Conservation (phyloP, 2,888 invertebrate genomes). For the Heteromurus nitidus region DNA sequence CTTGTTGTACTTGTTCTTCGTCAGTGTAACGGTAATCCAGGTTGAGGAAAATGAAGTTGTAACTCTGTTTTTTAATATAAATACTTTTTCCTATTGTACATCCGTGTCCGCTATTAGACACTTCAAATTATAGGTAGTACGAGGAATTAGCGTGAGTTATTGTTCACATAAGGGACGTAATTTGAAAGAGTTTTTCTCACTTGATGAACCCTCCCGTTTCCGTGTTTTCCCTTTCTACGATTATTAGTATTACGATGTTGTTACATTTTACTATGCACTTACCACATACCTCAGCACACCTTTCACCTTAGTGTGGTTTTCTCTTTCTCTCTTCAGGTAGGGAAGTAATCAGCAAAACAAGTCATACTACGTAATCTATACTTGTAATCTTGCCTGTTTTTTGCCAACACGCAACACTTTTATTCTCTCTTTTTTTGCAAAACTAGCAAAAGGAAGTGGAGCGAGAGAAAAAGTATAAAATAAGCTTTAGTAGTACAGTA, state of each 20-base stretch:
- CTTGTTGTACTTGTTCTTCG: no score
- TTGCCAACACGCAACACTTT: constrained; percentile 20
- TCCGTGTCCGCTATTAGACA: no score
- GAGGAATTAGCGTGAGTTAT: background rate
- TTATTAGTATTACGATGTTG: background rate
- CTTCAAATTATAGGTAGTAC: background rate
- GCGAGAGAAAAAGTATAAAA: no score
- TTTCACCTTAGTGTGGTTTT: background rate
- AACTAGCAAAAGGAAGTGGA: no score
- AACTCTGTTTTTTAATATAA: background rate
- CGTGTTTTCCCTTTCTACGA: background rate
- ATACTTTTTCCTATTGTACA: no score
- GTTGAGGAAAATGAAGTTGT: background rate
- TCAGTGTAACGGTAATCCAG: no score
- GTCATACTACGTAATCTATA: constrained; percentile 27
- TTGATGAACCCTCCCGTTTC: constrained; percentile 19
- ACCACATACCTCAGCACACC: background rate
- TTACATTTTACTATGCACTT: no score
- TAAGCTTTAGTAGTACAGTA: no score
- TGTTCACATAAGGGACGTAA: background rate
- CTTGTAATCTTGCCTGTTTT: constrained; percentile 10
- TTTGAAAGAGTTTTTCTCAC: no score
- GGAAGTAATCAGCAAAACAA: constrained; percentile 11
- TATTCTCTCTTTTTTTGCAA: no score
- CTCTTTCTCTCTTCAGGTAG: no score